These are phyloP conservation scores for Anabacerthia variegaticeps DNA, from an alignment of 2,797 vertebrate genomes.

Conservation along the genomic window DNA sequence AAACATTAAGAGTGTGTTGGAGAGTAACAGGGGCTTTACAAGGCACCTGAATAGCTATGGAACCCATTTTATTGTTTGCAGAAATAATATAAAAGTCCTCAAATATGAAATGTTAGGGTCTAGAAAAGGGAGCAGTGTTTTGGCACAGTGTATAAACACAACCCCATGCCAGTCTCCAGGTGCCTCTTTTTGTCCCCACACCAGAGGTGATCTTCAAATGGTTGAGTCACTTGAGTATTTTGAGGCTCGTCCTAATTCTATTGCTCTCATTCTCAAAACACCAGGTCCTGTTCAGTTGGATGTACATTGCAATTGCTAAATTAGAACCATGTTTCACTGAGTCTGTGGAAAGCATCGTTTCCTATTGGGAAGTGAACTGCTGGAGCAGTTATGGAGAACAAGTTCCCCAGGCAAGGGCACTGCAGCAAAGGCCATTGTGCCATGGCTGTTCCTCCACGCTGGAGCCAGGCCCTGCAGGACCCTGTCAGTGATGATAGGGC, in stretches of 20 bases:
- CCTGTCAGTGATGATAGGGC: not conserved
- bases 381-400: not conserved
- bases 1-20: not conserved
- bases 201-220: not conserved
- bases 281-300: not conserved
- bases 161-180: not conserved
- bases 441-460: rapidly evolving
- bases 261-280: not conserved
- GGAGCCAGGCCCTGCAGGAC: conserved; percentile 9
- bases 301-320: not conserved
- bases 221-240: not conserved
- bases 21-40: not conserved
- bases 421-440: not conserved
- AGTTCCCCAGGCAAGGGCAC: conserved; percentile 50
- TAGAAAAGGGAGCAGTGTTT: not conserved
- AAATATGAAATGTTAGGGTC: not conserved
- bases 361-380: not conserved
- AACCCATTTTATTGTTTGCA: not conserved
- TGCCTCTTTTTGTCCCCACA: not conserved
- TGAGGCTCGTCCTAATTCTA: not conserved
- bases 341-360: not conserved
- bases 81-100: not conserved
- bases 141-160: not conserved
- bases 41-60: not conserved
- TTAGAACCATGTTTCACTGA: not conserved